These are phyloP conservation scores for Papilio gigon DNA, from an alignment of 2,888 invertebrate species.

Conservation along the genomic window DNA sequence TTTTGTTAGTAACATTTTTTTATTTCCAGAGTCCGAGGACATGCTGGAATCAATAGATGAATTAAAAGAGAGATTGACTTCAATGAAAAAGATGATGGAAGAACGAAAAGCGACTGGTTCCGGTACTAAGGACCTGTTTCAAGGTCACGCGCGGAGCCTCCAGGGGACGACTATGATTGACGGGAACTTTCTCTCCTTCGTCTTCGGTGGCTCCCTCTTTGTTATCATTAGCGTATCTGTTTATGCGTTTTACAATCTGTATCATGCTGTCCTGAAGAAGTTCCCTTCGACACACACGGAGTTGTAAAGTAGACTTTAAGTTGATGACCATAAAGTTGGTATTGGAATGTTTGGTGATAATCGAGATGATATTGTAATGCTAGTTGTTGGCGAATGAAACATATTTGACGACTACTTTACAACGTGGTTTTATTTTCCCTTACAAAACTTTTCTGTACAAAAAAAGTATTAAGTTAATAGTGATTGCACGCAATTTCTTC, in stretches of 20 bases:
- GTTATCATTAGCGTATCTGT: constrained; percentile 91
- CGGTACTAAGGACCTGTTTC: constrained; percentile 76
- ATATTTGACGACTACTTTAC: constrained; percentile 44
- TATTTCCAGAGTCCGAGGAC: constrained; percentile 68
- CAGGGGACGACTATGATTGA: constrained; percentile 87
- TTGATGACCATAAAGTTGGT: constrained; percentile 43
- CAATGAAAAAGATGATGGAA: constrained; percentile 92
- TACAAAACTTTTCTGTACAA: not conserved
- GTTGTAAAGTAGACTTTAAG: constrained; percentile 79
- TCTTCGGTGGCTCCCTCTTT: constrained; percentile 89
- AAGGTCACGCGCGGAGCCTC: constrained; percentile 75
- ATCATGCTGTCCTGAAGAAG: constrained; percentile 90
- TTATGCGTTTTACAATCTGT: constrained; percentile 93
- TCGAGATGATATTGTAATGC: constrained; percentile 10
- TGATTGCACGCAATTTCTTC: no score
- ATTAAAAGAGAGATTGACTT: constrained; percentile 87
- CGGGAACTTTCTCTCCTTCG: constrained; percentile 90
- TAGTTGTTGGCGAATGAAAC: constrained; percentile 26
- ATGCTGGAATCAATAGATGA: constrained; percentile 90
- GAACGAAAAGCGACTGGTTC: constrained; percentile 83
- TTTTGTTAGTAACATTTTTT: not conserved
- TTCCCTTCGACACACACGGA: constrained; percentile 91
- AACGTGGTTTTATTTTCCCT: constrained; percentile 33
- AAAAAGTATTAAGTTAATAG: no score
- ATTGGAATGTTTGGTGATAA: constrained; percentile 44